Evolutionary conservation across 2,113 vertebrate species (phyloP).

Genomic region (Eurystomus gularis): DNA sequence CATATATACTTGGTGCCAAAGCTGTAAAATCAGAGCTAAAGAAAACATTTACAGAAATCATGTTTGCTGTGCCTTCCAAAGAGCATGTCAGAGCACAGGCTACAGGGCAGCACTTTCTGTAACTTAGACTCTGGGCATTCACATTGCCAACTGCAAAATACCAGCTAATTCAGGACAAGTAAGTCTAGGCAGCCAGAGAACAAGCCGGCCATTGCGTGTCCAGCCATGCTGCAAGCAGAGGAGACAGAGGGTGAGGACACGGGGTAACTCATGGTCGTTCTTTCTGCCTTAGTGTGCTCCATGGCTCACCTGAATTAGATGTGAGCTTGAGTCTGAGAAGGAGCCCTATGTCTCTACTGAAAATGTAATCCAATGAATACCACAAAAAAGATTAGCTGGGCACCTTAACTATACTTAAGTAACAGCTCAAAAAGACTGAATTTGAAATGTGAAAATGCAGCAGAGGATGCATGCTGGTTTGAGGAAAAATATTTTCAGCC

Average conservation of each 20-base stretch:
- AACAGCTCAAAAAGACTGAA: background rate
- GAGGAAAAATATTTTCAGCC: background rate
- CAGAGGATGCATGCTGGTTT: background rate
- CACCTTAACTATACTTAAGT: background rate
- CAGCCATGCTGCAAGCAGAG: background rate
- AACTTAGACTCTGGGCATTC: accelerated
- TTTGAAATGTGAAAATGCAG: background rate
- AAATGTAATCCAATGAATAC: background rate
- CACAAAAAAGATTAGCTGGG: background rate
- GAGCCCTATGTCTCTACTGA: background rate
- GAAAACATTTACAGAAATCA: background rate
- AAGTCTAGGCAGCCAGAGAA: accelerated
- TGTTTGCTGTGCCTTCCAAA: background rate
- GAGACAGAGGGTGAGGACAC: background rate
- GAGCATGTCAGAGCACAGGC: background rate
- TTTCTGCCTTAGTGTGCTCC: background rate
- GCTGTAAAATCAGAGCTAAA: background rate
- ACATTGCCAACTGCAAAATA: background rate
- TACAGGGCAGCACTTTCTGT: background rate
- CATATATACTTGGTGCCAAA: background rate
- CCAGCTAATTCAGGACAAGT: background rate
- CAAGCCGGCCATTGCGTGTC: background rate
- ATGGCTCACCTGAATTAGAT: background rate
- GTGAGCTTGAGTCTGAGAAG: background rate
- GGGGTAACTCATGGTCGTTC: accelerated